A percentile compares a stretch with the other conserved stretches of the same genome.
Conservation (phyloP, 2,113 vertebrate genomes). For the Leuciscus idus region DNA sequence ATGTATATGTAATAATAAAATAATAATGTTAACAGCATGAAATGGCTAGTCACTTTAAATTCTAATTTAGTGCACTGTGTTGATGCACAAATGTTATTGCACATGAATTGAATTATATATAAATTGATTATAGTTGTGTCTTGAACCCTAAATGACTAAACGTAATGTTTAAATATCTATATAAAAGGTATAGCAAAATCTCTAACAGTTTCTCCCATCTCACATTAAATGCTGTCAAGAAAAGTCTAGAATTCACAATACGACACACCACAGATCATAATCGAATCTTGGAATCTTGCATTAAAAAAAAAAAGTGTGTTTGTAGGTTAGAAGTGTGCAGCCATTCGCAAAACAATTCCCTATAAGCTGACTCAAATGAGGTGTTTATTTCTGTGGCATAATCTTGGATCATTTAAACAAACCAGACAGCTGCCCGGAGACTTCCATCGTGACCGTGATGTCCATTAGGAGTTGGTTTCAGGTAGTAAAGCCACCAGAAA, state of each 20-base stretch:
- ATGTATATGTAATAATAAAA: neutral
- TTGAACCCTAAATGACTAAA: neutral
- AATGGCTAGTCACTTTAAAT: neutral
- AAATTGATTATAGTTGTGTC: neutral
- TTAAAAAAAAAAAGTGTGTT: neutral
- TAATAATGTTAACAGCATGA: neutral
- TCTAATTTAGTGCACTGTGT: neutral
- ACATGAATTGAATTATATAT: neutral
- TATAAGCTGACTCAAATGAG: neutral
- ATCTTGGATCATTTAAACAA: neutral
- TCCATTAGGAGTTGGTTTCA: conserved; percentile 18
- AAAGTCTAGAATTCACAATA: neutral
- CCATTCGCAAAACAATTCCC: neutral
- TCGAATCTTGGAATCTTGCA: too few species aligned
- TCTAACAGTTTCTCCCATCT: neutral
- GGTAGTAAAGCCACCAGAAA: conserved; percentile 14
- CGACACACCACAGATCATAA: neutral
- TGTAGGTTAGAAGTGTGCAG: neutral
- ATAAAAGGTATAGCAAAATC: neutral
- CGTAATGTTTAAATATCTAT: neutral
- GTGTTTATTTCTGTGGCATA: conserved; percentile 13
- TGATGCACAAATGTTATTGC: neutral
- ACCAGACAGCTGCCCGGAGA: conserved; percentile 13
- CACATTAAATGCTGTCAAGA: neutral
- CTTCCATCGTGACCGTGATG: neutral